Percentiles rank a stretch among this genome's conserved stretches.
These are phyloP conservation scores for Gonatopus flavifemur DNA, from an alignment of 1,140 invertebrate species.

Conservation along the genomic window DNA sequence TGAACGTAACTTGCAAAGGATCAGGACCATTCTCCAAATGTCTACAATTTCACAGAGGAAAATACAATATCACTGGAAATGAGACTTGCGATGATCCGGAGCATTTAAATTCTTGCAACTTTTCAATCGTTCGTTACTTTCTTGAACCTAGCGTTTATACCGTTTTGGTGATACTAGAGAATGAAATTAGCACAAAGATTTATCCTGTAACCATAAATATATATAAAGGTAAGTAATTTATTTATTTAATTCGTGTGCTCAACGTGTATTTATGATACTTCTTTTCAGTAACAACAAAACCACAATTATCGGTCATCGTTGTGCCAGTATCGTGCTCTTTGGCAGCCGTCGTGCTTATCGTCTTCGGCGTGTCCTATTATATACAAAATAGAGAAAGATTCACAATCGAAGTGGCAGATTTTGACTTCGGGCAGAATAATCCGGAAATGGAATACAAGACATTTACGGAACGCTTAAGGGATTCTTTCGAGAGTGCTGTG, in stretches of 20 bases:
- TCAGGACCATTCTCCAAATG: slow-evolving; percentile 71
- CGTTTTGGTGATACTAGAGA: slow-evolving; percentile 72
- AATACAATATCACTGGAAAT: slow-evolving; percentile 78
- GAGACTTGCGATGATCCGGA: slow-evolving; percentile 65
- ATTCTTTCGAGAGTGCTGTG: slow-evolving; percentile 71
- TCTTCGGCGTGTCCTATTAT: slow-evolving; percentile 84
- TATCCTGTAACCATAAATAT: slow-evolving; percentile 74
- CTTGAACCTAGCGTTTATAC: slow-evolving; percentile 67
- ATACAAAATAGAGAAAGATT: slow-evolving; percentile 76
- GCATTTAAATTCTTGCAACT: slow-evolving; percentile 60
- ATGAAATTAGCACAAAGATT: slow-evolving; percentile 69
- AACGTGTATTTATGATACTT: slow-evolving; percentile 3
- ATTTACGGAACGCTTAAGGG: slow-evolving; percentile 75
- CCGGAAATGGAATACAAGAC: slow-evolving; percentile 83
- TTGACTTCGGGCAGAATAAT: slow-evolving; percentile 78
- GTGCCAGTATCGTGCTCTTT: slow-evolving; percentile 79
- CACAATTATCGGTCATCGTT: slow-evolving; percentile 81
- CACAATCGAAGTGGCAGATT: slow-evolving; percentile 82
- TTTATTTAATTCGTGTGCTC: slow-evolving; percentile 5
- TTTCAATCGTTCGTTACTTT: slow-evolving; percentile 69
- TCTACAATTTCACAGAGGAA: slow-evolving; percentile 62
- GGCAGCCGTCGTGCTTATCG: slow-evolving; percentile 75
- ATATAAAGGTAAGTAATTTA: slow-evolving; percentile 68
- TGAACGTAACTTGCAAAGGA: slow-evolving; percentile 72
- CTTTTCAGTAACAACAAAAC: slow-evolving; percentile 67